A percentile compares a stretch with the other conserved stretches of the same genome.
phyloP scores from a whole-genome alignment of 2,113 vertebrate species.

The Bubalus kerabau region DNA sequence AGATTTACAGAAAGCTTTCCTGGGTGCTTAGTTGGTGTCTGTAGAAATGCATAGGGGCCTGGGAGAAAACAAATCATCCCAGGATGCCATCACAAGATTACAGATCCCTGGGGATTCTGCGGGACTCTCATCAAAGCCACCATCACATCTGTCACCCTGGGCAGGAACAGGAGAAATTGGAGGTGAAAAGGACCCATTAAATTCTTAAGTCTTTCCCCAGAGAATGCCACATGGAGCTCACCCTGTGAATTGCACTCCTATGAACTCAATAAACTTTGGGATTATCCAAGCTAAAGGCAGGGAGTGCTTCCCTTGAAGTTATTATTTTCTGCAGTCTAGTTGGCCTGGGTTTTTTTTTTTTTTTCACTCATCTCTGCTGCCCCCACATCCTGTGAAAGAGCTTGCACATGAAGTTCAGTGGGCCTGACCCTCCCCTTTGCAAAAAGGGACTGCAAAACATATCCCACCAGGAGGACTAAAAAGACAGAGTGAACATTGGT shows the following conservation, averaged over 20 bases:
- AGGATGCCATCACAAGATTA: not conserved
- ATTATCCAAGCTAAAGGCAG: not conserved
- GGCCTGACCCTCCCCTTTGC: not conserved
- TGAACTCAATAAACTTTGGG: not conserved
- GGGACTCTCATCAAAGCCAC: not conserved
- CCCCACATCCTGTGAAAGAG: not conserved
- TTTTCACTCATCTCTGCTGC: not conserved
- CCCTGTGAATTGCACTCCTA: not conserved
- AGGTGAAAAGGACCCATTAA: not conserved
- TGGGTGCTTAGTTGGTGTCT: not conserved
- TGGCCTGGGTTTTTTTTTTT: not conserved
- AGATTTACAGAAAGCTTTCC: slow-evolving; percentile 38
- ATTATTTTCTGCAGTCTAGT: not conserved
- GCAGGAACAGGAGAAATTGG: not conserved
- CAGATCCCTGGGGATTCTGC: slow-evolving; percentile 10
- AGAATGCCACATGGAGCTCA: not conserved
- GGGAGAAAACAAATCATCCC: not conserved
- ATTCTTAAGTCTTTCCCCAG: slow-evolving; percentile 19
- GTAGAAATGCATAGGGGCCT: not conserved
- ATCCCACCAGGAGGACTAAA: not conserved
- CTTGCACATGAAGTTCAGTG: not conserved
- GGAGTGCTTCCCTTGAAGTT: not conserved
- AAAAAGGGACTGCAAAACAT: not conserved
- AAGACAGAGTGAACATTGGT: not conserved
- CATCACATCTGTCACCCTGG: not conserved